These are phyloP conservation scores for Pseudomugil gertrudae DNA, from an alignment of 2,797 vertebrate species.

Conservation along the genomic window DNA sequence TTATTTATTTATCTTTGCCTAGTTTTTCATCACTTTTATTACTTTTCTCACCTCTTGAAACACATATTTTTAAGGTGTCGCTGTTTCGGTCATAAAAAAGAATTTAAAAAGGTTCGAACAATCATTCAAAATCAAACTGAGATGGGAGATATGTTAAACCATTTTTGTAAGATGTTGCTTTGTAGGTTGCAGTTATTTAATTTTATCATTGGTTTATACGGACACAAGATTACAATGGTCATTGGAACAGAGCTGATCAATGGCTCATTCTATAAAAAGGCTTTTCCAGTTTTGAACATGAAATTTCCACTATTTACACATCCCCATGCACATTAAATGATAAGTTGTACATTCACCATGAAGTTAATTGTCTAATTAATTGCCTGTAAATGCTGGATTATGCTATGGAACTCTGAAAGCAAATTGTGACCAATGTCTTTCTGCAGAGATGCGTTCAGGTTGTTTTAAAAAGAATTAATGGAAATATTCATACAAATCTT, in stretches of 20 bases:
- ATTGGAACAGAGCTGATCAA: neutral
- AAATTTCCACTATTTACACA: neutral
- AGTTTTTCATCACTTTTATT: neutral
- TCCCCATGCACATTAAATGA: neutral
- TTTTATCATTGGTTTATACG: neutral
- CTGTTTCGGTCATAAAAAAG: neutral
- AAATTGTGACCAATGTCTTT: neutral
- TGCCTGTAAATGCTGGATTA: neutral
- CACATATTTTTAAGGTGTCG: neutral
- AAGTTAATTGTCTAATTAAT: neutral
- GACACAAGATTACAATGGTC: neutral
- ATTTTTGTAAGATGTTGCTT: neutral
- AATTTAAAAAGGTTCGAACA: neutral
- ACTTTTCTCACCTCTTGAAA: neutral
- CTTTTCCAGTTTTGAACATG: neutral
- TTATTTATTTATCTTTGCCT: neutral
- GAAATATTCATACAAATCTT: neutral
- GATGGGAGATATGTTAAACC: neutral
- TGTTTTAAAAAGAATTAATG: neutral
- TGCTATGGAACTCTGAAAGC: neutral
- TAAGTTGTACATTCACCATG: neutral
- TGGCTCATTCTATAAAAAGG: neutral
- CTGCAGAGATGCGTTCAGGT: neutral
- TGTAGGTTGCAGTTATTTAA: no score
- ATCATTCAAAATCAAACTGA: neutral